Base-by-base conservation (phyloP, 64 coral and sea anemone genomes). In the Montipora sp. region DNA sequence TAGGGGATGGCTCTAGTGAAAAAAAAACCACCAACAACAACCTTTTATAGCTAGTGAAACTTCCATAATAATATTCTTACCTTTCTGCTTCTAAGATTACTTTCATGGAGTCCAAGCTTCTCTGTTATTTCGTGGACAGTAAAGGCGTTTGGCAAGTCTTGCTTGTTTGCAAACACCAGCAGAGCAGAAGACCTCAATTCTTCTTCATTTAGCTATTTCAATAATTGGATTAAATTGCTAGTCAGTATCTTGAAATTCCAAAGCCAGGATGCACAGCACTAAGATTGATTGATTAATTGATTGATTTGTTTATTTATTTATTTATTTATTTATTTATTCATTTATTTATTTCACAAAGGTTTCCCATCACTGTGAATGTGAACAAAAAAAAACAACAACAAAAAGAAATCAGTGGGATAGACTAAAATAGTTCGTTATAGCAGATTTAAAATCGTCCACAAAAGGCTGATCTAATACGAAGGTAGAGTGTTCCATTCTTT, bases 161-260 rank as follows among this genome's bases (percentile, higher is more conserved):
- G 92, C 43, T 99, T 99, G 83, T 99, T 99, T 7, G 98, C 98
- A 95, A 99, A 96, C 27, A 99, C 98, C 81, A 99, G 88, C 44
- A 99, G 27, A 58, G 83, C 5, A 19, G 94, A 83, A 90, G 94
- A 83, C 77, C 75, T 78, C 7, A 99, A 75, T 45, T 99, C 98
- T 6, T 99, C 98, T 90, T 99, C 98, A 51, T 89, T 58, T 67
- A 99, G 92, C 98, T 99, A 59, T 77, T 47, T 36, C 50, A 69
- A 61, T 47, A 13, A 46, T 60, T 48, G 81, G 7, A 87, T 78
- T 48, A 4, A 75, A 70, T 76, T 81, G 36, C n/a, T 46, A 58
- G 10, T 15, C 36, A 71, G 4, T 23, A 71, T 66, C 1, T 7
- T 7, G 3, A 63, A 63, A 11, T 15, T 36, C 36, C 1, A 2